A percentile compares a stretch with the other conserved stretches of the same genome.
Evolutionary conservation across 2,113 vertebrate genomes (phyloP).

Genomic region (Acrocephalus arundinaceus): DNA sequence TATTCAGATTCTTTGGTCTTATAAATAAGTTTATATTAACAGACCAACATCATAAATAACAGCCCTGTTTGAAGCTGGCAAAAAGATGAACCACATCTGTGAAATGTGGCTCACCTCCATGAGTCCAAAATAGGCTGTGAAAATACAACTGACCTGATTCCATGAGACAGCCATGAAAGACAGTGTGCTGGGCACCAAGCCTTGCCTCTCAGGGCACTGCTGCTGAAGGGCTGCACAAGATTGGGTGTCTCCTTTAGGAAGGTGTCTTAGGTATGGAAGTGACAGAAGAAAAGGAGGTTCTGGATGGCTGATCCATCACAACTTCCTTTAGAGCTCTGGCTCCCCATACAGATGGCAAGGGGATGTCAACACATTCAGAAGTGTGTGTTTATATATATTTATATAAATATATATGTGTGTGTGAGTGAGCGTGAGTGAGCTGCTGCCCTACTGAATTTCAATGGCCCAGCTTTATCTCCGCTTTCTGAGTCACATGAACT

Average conservation of each 20-base stretch:
- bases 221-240: not conserved
- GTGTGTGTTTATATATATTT: not conserved
- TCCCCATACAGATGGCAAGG: not conserved
- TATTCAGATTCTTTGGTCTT: not conserved
- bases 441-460: not conserved
- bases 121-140: not conserved
- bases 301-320: not conserved
- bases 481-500: not conserved
- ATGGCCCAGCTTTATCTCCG: not conserved
- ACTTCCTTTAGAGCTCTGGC: not conserved
- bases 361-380: not conserved
- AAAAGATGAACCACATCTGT: not conserved
- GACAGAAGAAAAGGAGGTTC: not conserved
- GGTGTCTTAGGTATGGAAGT: not conserved
- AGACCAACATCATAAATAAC: not conserved
- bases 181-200: not conserved
- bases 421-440: not conserved
- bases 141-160: conserved; percentile 8
- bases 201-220: not conserved
- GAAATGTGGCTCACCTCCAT: not conserved
- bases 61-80: not conserved
- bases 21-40: not conserved
- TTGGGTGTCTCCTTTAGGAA: not conserved
- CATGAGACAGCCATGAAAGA: not conserved
- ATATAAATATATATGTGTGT: accelerated